phyloP scores from a whole-genome alignment of 2,113 vertebrate species.

The Ammodytes dubius region DNA sequence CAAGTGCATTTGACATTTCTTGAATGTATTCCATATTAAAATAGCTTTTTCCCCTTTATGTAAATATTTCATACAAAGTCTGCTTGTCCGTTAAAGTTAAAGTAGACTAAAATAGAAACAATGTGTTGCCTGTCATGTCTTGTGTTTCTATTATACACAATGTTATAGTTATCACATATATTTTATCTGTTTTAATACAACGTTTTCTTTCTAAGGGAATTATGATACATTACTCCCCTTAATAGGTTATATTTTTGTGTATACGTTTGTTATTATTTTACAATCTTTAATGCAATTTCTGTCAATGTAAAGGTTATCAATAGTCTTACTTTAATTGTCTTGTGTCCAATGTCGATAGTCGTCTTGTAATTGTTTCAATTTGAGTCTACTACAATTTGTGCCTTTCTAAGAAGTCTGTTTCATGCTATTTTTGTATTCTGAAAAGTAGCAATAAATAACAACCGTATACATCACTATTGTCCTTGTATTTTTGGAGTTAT shows the following conservation, averaged over 20 bases:
- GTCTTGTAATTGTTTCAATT: slow-evolving; percentile 36
- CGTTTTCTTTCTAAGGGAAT: slow-evolving; percentile 50
- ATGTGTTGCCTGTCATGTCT: slow-evolving; percentile 86
- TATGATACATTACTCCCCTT: slow-evolving; percentile 19
- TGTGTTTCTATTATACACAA: slow-evolving; percentile 78
- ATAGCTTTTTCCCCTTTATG: slow-evolving; percentile 79
- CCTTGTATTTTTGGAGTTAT: background rate
- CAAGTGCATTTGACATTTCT: slow-evolving; percentile 76
- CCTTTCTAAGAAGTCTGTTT: slow-evolving; percentile 42
- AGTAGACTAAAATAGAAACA: slow-evolving; percentile 56
- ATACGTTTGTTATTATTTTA: slow-evolving; percentile 48
- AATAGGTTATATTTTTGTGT: slow-evolving; percentile 55
- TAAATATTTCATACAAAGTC: slow-evolving; percentile 86
- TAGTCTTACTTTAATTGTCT: slow-evolving; percentile 55
- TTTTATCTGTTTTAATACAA: slow-evolving; percentile 66
- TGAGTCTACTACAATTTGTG: slow-evolving; percentile 37
- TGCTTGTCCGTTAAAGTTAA: slow-evolving; percentile 61
- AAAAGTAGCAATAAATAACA: slow-evolving; percentile 81
- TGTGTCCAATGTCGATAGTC: slow-evolving; percentile 28
- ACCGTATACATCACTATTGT: slow-evolving; percentile 22
- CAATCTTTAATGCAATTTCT: slow-evolving; percentile 20
- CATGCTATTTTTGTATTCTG: slow-evolving; percentile 78
- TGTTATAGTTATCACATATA: slow-evolving; percentile 52
- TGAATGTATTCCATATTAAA: slow-evolving; percentile 87
- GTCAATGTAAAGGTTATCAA: slow-evolving; percentile 52